These are phyloP conservation scores for Spheniscus mendiculus DNA, from an alignment of 2,113 vertebrate genomes.

Conservation along the genomic window DNA sequence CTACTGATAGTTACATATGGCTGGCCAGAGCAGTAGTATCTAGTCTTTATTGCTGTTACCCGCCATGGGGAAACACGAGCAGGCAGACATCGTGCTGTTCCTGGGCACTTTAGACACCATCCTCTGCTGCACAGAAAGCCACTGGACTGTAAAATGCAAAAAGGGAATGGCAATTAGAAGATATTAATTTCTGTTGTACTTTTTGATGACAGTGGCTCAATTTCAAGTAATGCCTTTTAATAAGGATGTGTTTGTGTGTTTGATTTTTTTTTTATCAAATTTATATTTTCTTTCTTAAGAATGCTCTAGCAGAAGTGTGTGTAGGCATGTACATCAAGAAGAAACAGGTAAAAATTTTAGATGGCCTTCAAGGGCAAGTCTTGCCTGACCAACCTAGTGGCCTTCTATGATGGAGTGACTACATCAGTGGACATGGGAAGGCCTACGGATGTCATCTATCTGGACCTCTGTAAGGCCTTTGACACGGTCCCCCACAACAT, in stretches of 20 bases:
- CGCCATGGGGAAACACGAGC: neutral
- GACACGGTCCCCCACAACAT: too few relatives aligned
- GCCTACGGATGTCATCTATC: too few relatives aligned
- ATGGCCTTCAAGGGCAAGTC: neutral
- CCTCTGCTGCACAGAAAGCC: neutral
- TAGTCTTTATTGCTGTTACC: neutral
- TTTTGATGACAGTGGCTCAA: neutral
- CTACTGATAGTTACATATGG: neutral
- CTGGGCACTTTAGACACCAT: neutral
- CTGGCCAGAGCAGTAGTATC: neutral
- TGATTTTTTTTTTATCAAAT: neutral
- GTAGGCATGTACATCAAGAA: neutral
- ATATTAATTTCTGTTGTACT: neutral
- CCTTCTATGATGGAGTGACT: too few relatives aligned
- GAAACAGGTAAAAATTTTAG: neutral
- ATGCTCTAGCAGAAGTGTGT: neutral
- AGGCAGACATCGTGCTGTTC: neutral
- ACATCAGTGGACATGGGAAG: too few relatives aligned
- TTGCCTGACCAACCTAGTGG: too few relatives aligned
- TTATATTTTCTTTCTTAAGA: neutral
- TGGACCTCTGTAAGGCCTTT: too few relatives aligned
- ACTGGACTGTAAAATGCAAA: neutral
- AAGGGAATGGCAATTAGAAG: neutral
- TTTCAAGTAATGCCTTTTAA: neutral
- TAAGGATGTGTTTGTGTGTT: neutral